phyloP scores from a whole-genome alignment of 2,888 invertebrate genomes.

The Ischnura elegans region DNA sequence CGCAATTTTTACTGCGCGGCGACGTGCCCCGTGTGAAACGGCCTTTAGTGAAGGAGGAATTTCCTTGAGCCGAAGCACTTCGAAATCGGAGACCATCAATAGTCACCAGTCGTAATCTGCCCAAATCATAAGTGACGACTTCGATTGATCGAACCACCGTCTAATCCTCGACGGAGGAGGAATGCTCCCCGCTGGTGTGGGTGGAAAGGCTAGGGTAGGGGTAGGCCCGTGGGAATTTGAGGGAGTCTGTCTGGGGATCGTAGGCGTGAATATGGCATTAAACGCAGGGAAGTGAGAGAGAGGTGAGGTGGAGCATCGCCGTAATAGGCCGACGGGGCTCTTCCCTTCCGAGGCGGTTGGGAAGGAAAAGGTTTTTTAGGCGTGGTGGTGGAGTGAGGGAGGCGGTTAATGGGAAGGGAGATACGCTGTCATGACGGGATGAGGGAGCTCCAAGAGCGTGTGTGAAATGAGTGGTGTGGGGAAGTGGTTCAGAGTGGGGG shows the following conservation, averaged over 20 bases:
- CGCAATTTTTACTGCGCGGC: too few relatives aligned
- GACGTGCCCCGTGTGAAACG: too few relatives aligned
- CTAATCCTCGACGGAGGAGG: too few relatives aligned
- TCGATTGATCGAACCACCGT: too few relatives aligned
- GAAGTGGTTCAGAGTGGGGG: background rate
- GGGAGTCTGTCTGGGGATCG: background rate
- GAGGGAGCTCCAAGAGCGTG: background rate
- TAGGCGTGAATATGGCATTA: constrained; percentile 19
- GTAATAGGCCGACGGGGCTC: too few relatives aligned
- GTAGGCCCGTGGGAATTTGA: background rate
- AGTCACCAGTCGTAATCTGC: too few relatives aligned
- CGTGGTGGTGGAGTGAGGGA: background rate
- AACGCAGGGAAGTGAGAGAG: background rate
- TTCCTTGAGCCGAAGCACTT: too few relatives aligned
- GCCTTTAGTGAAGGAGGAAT: too few relatives aligned
- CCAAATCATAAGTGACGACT: too few relatives aligned
- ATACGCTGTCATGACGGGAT: constrained; percentile 1
- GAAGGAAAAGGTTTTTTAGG: background rate
- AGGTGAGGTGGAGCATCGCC: background rate
- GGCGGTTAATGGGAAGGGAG: constrained; percentile 2
- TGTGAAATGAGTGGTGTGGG: background rate
- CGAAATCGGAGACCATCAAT: too few relatives aligned
- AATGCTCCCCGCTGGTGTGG: too few relatives aligned
- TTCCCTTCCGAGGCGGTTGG: too few relatives aligned
- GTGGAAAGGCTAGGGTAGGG: background rate